Conservation (phyloP, 2,797 vertebrate species). For the Sebastes itinus region DNA sequence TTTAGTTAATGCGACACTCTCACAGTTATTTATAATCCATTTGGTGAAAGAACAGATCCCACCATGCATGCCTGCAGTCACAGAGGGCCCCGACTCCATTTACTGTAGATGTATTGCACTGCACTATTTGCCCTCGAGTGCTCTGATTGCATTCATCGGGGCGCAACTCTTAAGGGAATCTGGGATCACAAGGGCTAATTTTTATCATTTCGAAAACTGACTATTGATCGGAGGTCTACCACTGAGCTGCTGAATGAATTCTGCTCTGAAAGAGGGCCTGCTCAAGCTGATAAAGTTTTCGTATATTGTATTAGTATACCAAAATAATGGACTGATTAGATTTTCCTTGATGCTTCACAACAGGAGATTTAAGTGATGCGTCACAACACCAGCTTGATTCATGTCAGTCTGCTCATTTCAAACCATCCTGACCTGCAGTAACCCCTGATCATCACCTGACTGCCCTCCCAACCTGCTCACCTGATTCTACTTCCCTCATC, state of each 20-base stretch:
- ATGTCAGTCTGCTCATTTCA: neutral
- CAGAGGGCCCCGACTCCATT: constrained; percentile 11
- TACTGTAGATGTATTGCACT: neutral
- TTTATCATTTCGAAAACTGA: neutral
- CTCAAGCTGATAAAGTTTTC: neutral
- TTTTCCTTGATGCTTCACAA: neutral
- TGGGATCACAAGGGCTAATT: neutral
- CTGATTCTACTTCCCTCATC: neutral
- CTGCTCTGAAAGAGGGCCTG: neutral
- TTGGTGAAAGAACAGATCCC: constrained; percentile 5
- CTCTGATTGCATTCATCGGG: constrained; percentile 1
- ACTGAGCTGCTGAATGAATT: neutral
- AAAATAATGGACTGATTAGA: neutral
- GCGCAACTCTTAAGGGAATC: neutral
- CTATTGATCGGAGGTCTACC: neutral
- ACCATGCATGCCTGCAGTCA: constrained; percentile 1
- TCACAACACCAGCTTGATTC: neutral
- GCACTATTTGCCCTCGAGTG: neutral
- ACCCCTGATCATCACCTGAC: neutral
- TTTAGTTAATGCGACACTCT: constrained; percentile 21
- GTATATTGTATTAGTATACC: neutral
- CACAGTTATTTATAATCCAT: constrained; percentile 40
- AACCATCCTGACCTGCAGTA: neutral
- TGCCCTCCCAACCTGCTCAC: neutral
- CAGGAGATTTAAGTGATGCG: neutral